Conservation (phyloP, 2,888 invertebrate species). For the Agonopterix heracliana region DNA sequence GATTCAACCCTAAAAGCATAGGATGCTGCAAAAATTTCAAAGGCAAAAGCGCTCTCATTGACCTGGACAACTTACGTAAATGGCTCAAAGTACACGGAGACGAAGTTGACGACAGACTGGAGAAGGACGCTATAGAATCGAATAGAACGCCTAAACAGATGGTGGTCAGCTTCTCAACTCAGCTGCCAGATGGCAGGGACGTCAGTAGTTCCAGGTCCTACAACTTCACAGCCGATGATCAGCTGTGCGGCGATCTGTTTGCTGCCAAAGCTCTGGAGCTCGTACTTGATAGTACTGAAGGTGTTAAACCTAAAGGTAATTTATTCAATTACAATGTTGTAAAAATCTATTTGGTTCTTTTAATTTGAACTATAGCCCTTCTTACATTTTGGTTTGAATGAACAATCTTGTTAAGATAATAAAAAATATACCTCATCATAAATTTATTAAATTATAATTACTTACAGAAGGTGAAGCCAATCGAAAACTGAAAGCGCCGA, state of each 20-base stretch:
- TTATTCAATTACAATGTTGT: neutral
- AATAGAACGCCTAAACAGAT: slow-evolving; percentile 87
- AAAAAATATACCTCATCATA: too few species aligned
- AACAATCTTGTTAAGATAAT: too few species aligned
- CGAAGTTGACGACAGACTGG: slow-evolving; percentile 89
- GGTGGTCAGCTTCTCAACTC: slow-evolving; percentile 82
- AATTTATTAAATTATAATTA: too few species aligned
- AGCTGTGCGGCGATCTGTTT: slow-evolving; percentile 82
- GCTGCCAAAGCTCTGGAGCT: slow-evolving; percentile 80
- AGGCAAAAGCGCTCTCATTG: slow-evolving; percentile 84
- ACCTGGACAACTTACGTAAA: slow-evolving; percentile 80
- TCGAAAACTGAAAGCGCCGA: slow-evolving; percentile 64
- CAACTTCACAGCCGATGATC: slow-evolving; percentile 72
- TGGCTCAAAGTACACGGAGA: slow-evolving; percentile 89
- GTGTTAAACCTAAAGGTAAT: slow-evolving; percentile 48
- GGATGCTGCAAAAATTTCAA: slow-evolving; percentile 97
- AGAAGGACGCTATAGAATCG: slow-evolving; percentile 87
- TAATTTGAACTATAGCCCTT: too few species aligned
- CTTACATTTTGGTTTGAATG: too few species aligned
- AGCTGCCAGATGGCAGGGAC: slow-evolving; percentile 72
- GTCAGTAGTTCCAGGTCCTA: slow-evolving; percentile 79
- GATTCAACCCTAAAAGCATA: slow-evolving; percentile 93
- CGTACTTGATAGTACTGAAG: slow-evolving; percentile 78
- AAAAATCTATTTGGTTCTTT: too few species aligned
- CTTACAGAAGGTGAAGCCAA: slow-evolving; percentile 54